Percentiles rank a stretch among this genome's conserved stretches.
Evolutionary conservation across 2,113 vertebrate species (phyloP).

Genomic region (Gymnobelideus leadbeateri): DNA sequence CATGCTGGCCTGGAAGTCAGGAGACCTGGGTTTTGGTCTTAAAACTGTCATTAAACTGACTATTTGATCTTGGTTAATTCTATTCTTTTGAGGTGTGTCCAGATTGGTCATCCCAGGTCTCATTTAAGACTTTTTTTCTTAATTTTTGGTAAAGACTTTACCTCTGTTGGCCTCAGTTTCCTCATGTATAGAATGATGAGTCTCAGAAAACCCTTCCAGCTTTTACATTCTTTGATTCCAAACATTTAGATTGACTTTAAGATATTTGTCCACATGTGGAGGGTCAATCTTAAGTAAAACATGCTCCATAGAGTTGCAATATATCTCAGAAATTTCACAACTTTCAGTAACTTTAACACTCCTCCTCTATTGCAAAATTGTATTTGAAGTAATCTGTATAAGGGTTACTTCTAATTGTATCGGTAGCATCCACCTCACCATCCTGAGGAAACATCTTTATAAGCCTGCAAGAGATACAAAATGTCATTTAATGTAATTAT

Average conservation of each 20-base stretch:
- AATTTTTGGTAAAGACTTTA: constrained; percentile 34
- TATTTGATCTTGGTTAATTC: background rate
- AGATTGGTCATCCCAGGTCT: background rate
- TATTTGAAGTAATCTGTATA: background rate
- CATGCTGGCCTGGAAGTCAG: too few relatives aligned
- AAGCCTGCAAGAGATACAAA: background rate
- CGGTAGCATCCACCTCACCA: background rate
- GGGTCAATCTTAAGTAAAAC: too few relatives aligned
- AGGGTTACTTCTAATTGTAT: background rate
- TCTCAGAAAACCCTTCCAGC: too few relatives aligned
- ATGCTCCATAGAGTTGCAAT: too few relatives aligned
- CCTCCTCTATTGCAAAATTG: background rate
- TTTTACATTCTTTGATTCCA: too few relatives aligned
- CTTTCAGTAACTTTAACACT: background rate
- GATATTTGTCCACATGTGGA: background rate
- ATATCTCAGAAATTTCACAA: too few relatives aligned
- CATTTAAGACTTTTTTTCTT: constrained; percentile 34
- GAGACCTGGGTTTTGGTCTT: too few relatives aligned
- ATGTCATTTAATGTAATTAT: background rate
- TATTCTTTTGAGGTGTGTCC: constrained; percentile 16
- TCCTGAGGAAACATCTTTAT: background rate
- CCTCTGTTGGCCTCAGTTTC: too few relatives aligned
- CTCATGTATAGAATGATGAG: too few relatives aligned
- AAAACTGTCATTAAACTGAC: too few relatives aligned
- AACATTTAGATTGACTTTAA: background rate